Conservation (phyloP, 1,140 invertebrate genomes). For the Harlomillsia oculata region DNA sequence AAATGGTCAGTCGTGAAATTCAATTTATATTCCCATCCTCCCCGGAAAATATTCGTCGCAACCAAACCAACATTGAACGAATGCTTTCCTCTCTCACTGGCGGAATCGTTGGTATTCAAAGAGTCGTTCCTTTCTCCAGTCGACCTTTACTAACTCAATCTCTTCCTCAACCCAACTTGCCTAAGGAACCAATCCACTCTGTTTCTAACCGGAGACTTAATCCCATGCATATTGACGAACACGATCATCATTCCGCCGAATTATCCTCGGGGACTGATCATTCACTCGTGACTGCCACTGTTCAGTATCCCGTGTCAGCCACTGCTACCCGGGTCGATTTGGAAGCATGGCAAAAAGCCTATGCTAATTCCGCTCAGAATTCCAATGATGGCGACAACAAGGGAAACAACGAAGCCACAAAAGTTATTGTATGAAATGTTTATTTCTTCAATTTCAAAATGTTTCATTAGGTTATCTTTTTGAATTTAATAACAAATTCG, state of each 20-base stretch:
- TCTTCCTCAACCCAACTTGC: no score
- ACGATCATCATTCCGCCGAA: no score
- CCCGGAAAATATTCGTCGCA: conserved; percentile 18
- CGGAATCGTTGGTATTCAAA: conserved; percentile 18
- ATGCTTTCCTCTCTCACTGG: conserved; percentile 29
- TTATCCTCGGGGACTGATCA: conserved; percentile 20
- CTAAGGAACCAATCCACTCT: no score
- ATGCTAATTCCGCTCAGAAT: conserved; percentile 4
- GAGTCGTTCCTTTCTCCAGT: not conserved
- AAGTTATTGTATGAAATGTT: no score
- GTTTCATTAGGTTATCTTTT: no score
- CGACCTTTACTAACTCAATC: not conserved
- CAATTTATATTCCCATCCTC: conserved; percentile 28
- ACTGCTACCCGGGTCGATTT: conserved; percentile 22
- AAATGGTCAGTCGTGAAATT: conserved; percentile 26
- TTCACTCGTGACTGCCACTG: conserved; percentile 26
- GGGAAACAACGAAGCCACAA: no score
- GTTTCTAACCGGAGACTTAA: no score
- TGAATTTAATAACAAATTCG: no score
- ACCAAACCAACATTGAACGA: conserved; percentile 22
- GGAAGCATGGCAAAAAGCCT: conserved; percentile 12
- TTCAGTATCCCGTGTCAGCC: conserved; percentile 24
- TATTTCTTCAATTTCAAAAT: no score
- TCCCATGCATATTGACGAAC: no score
- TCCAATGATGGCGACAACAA: not conserved